Evolutionary conservation across 1,140 invertebrate species (phyloP).

Genomic region (Drosophila yakuba): DNA sequence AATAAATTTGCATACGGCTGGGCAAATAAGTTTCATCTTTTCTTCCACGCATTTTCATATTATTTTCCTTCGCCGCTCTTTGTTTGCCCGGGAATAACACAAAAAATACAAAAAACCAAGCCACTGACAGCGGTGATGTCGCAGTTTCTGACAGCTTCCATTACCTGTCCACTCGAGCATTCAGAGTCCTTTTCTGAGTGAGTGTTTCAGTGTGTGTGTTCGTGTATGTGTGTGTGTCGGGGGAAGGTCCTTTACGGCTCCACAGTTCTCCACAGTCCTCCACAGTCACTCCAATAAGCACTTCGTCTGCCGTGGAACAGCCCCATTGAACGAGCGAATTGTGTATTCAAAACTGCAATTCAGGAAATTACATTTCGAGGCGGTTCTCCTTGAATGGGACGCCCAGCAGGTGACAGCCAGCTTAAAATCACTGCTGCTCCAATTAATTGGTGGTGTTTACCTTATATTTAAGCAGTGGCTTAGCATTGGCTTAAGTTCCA

Average conservation of each 20-base stretch:
- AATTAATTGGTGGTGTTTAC: slow-evolving; percentile 42
- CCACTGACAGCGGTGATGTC: slow-evolving; percentile 53
- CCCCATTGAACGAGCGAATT: slow-evolving; percentile 49
- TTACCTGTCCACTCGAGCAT: slow-evolving; percentile 54
- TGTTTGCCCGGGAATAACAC: slow-evolving; percentile 19
- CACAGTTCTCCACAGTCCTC: not conserved
- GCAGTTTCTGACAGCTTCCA: slow-evolving; percentile 56
- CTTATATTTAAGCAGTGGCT: slow-evolving; percentile 28
- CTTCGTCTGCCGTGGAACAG: slow-evolving; percentile 34
- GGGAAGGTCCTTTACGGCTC: not conserved
- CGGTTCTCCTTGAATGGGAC: not conserved
- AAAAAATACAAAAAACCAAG: slow-evolving; percentile 4
- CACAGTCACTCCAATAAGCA: slow-evolving; percentile 44
- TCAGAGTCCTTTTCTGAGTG: slow-evolving; percentile 33
- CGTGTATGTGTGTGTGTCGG: not conserved
- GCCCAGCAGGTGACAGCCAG: slow-evolving; percentile 38
- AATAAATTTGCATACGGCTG: slow-evolving; percentile 68
- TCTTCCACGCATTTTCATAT: slow-evolving; percentile 49
- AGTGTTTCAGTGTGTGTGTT: slow-evolving; percentile 11
- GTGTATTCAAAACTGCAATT: slow-evolving; percentile 67
- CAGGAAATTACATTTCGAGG: slow-evolving; percentile 65
- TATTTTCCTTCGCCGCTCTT: slow-evolving; percentile 41
- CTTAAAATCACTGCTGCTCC: slow-evolving; percentile 59
- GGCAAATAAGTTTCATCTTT: slow-evolving; percentile 40
- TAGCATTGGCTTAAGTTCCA: slow-evolving; percentile 11